A percentile compares a stretch with the other conserved stretches of the same genome.
Evolutionary conservation across 2,797 vertebrate genomes (phyloP).

Genomic region (Brachyalestes nurse): DNA sequence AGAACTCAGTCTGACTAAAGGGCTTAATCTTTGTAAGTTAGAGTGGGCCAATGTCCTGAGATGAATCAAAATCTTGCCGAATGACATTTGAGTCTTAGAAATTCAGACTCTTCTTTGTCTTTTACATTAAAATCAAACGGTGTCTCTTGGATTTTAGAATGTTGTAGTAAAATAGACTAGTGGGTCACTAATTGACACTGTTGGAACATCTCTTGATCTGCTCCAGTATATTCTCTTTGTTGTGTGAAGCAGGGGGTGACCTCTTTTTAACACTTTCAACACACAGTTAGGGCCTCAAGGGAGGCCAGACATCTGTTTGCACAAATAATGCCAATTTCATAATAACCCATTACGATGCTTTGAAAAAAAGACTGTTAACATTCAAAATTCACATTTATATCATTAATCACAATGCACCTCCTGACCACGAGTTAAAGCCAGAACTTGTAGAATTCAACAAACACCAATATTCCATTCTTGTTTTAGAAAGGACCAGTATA

Average conservation of each 20-base stretch:
- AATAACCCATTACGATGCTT: not conserved
- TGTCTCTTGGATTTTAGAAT: not conserved
- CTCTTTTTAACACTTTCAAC: constrained; percentile 11
- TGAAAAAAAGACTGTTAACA: not conserved
- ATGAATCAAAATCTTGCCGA: not conserved
- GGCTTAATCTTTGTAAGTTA: not conserved
- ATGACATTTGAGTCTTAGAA: not conserved
- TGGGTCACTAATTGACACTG: constrained; percentile 13
- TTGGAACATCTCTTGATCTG: not conserved
- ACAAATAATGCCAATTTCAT: constrained; percentile 4
- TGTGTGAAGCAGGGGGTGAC: not conserved
- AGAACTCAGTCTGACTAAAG: not conserved
- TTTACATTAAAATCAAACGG: not conserved
- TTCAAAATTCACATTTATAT: not conserved
- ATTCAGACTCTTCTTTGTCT: not conserved
- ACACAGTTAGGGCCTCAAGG: not conserved
- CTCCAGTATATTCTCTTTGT: not conserved
- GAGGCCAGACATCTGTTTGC: constrained; percentile 30
- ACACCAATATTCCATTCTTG: not conserved
- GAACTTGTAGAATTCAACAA: not conserved
- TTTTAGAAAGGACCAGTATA: not conserved
- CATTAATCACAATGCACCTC: not conserved
- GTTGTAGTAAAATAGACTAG: constrained; percentile 3
- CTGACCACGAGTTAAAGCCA: not conserved
- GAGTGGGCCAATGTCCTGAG: not conserved